These are phyloP conservation scores for Miltochrista miniata DNA, from an alignment of 2,888 invertebrate species.

Conservation along the genomic window DNA sequence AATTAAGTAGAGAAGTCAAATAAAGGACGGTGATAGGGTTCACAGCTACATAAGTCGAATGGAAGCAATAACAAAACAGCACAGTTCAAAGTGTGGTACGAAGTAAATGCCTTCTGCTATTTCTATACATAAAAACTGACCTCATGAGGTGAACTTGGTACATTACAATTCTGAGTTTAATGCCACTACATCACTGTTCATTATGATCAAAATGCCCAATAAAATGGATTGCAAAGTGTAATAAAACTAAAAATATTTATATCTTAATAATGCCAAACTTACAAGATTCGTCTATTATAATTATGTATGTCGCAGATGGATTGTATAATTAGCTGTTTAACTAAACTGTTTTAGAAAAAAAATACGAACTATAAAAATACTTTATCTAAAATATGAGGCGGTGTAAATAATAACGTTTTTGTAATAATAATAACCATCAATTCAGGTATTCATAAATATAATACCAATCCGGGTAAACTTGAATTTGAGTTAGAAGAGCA, in stretches of 20 bases:
- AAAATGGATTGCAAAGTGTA: slow-evolving; percentile 51
- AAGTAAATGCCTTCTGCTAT: slow-evolving; percentile 73
- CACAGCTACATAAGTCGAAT: slow-evolving; percentile 51
- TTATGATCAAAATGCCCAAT: slow-evolving; percentile 58
- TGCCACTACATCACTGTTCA: slow-evolving; percentile 60
- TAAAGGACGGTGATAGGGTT: slow-evolving; percentile 75
- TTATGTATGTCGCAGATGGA: slow-evolving; percentile 29
- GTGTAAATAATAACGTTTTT: too few species aligned
- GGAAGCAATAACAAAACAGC: slow-evolving; percentile 69
- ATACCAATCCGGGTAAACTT: too few species aligned
- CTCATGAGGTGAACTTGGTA: slow-evolving; percentile 71
- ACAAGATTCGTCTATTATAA: slow-evolving; percentile 34
- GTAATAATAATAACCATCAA: too few species aligned
- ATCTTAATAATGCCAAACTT: slow-evolving; percentile 61
- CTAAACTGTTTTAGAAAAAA: too few species aligned
- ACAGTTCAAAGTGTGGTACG: slow-evolving; percentile 50
- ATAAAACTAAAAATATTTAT: slow-evolving; percentile 46
- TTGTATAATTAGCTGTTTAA: too few species aligned
- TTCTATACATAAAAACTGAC: slow-evolving; percentile 63
- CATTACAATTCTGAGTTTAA: slow-evolving; percentile 56
- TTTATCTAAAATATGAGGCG: too few species aligned
- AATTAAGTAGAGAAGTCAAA: slow-evolving; percentile 79
- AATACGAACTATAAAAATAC: too few species aligned
- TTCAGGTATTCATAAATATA: too few species aligned
- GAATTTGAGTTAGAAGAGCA: too few species aligned